Percentiles rank a stretch among this genome's conserved stretches.
Evolutionary conservation across 2,113 vertebrate species (phyloP).

Genomic region (Gymnocephalus cernua): DNA sequence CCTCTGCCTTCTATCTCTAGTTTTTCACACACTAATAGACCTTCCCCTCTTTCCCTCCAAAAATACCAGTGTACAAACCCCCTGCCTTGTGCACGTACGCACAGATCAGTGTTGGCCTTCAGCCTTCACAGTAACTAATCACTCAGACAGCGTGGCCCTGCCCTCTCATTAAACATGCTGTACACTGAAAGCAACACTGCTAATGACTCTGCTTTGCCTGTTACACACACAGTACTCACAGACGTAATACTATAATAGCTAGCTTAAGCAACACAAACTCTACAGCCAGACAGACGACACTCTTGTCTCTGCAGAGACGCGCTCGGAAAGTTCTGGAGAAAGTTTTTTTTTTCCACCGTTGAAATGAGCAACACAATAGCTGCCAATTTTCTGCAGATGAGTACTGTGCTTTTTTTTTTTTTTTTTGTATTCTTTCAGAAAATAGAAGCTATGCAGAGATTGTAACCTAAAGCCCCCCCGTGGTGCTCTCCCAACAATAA

Average conservation of each 20-base stretch:
- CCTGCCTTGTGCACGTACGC: not conserved
- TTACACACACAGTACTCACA: constrained; percentile 41
- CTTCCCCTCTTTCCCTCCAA: not conserved
- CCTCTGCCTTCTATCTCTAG: not conserved
- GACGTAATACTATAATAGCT: constrained; percentile 22
- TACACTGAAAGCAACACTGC: constrained; percentile 56
- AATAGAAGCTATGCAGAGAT: constrained; percentile 11
- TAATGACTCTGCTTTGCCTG: constrained; percentile 63
- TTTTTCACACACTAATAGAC: not conserved
- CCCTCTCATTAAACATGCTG: constrained; percentile 63
- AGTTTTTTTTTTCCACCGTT: not conserved
- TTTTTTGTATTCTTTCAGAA: constrained; percentile 13
- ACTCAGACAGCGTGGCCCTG: constrained; percentile 52
- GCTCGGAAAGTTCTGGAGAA: constrained; percentile 22
- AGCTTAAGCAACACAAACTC: constrained; percentile 15
- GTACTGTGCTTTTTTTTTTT: constrained; percentile 3
- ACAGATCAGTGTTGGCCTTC: constrained; percentile 43
- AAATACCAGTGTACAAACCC: constrained; percentile 11
- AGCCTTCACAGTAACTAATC: constrained; percentile 65
- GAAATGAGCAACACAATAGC: not conserved
- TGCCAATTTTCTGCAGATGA: not conserved
- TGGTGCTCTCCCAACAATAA: constrained; percentile 27
- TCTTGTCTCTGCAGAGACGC: constrained; percentile 24
- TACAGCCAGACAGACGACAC: constrained; percentile 1
- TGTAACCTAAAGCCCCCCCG: constrained; percentile 11